Evolutionary conservation across 2,888 invertebrate species (phyloP), one percentile per base, ranked within the genome.

Genomic region (Urechis unicinctus): DNA sequence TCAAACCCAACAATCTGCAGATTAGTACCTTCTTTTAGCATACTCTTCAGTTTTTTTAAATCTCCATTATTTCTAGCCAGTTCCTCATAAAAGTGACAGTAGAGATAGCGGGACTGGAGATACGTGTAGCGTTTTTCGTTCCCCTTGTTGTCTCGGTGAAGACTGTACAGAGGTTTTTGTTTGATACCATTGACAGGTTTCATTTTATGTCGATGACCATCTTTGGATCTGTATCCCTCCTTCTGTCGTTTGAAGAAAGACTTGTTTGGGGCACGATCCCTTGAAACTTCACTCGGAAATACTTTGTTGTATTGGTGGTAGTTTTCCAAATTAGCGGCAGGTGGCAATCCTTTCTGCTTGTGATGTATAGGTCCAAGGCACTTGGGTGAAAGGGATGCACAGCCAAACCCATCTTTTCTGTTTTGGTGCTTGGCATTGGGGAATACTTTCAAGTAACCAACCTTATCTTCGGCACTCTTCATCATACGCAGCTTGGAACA

Each of bases 291-390:
- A 48, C 9, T 9, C 6, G 6, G 9, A 21, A 25, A 48, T 9
- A 48, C 48, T 26, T 48, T 48, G 21, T 48, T 48, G 28, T 25
- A 48, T 26, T 48, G 48, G 28, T 48, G 48, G 21, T 48, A 48
- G 28, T 48, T 48, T 26, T 48, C 48, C 26, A 48, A 21, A 9
- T 6, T 9, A 9, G 6, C 9, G 5, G 25, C 24, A 6, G 24
- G 13, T 5, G 48, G 48, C 13, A 26, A 9, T 6, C 28, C 28
- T 48, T 48, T 48, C 48, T 48, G 48, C 6, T 21, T 9, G 26
- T 48, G 48, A 21, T 25, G 26, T 13, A 48, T 26, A 9, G 48
- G 48, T 6, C 48, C 48, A 6, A 48, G 48, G 13, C 25, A 13
- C 28, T 25, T 48, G 25, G 48, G 48, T 25, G 48, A 48, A 9